Evolutionary conservation across 1,140 invertebrate species (phyloP), one percentile per base, ranked within the genome.

Genomic region (Coboldia fuscipes): DNA sequence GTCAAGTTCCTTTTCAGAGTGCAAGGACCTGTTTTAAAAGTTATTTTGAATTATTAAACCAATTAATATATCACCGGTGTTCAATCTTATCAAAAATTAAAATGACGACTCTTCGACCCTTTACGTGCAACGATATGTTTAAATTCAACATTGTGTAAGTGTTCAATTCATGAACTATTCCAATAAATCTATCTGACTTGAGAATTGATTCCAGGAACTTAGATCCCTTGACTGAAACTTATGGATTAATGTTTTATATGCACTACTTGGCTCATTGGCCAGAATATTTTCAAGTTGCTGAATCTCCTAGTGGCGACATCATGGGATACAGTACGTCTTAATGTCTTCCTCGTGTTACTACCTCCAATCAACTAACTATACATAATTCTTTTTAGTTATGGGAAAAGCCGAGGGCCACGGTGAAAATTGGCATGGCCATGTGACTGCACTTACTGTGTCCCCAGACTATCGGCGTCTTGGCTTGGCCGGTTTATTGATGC

Each of bases 361-460:
- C 6, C n/a, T n/a, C n/a, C n/a, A n/a, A n/a, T n/a, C n/a, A n/a
- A n/a, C n/a, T n/a, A n/a, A n/a, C n/a, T n/a, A n/a, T n/a, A n/a
- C n/a, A n/a, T 38, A 34, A 33, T 10, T 18, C n/a, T 17, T 65
- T 66, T 37, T 45, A 96, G 89, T 98, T 31, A 98, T 98, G 92
- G 94, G 92, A 20, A 98, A 98, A 62, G 80, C 90, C 9, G 94
- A 99, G 66, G 94, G 93, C 0, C 69, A 72, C 46, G 75, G 77
- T 37, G 84, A 94, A 47, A 82, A 90, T 50, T 97, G 90, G 90
- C 94, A 98, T 68, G 94, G 94, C 2, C 94, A 99, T 62, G 93
- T 98, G 3, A 97, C 94, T 14, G 92, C 92, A 12, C 61, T 99
- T 6, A 93, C 89, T 19, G 89, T 98, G n/a, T 85, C 88, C 22